Evolutionary conservation across 2,888 invertebrate genomes (phyloP).

Genomic region (Tortricodes alternella): DNA sequence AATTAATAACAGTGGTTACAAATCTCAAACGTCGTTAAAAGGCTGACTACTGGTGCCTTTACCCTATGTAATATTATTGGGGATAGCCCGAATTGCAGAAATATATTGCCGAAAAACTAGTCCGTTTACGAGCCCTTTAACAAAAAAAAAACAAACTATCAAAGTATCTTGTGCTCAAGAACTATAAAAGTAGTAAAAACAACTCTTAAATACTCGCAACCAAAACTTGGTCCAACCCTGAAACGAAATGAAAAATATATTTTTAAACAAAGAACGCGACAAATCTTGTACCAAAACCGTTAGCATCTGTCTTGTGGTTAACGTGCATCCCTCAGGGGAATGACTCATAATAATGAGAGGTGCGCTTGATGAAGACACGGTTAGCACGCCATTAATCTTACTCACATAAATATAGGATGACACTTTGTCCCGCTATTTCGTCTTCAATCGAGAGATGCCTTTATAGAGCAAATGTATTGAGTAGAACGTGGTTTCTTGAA

Average conservation of each 20-base stretch:
- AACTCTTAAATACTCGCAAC: background rate
- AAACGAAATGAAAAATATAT: conserved; percentile 17
- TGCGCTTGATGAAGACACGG: conserved; percentile 65
- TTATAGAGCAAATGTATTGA: background rate
- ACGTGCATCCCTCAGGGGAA: conserved; percentile 39
- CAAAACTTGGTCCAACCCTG: background rate
- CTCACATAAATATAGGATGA: conserved; percentile 38
- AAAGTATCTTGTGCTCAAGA: background rate
- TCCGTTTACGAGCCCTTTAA: too few species aligned
- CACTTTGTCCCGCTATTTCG: conserved; percentile 20
- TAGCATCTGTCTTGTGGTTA: conserved; percentile 48
- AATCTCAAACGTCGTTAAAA: too few species aligned
- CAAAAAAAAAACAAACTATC: background rate
- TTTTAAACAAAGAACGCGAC: conserved; percentile 16
- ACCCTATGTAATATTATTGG: too few species aligned
- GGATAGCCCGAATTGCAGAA: too few species aligned
- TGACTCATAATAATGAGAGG: conserved; percentile 56
- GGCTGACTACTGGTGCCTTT: too few species aligned
- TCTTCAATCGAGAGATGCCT: conserved; percentile 5
- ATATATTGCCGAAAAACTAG: too few species aligned
- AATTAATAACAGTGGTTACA: too few species aligned
- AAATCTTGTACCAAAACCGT: conserved; percentile 31
- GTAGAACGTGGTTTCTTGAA: background rate
- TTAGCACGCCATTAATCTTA: conserved; percentile 60
- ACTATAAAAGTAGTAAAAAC: background rate